Base-by-base conservation (phyloP, 2,797 vertebrate species). In the Eutrigla gurnardus region DNA sequence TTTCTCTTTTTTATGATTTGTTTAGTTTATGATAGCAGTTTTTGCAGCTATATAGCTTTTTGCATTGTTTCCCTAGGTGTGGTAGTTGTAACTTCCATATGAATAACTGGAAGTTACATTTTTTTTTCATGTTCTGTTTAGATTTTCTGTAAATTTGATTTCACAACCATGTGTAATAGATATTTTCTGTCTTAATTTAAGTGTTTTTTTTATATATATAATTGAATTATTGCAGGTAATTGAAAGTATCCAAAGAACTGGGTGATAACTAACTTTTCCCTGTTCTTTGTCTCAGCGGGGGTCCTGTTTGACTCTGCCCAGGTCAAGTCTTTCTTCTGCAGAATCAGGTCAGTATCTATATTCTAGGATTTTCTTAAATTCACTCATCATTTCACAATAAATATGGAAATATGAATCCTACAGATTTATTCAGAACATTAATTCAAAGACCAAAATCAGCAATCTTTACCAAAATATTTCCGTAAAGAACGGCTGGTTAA, bases 321-420 rank as follows among this genome's bases (percentile, higher is more conserved):
- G 37, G 95, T 96, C 86, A 98, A 97, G 79, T 95, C 96, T 62
- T 98, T 98, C 86, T 98, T 97, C 94, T 98, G 97, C 93, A 95
- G 97, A 88, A 96, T 98, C 86, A 95, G 96, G 96, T 96, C 75
- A 93, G 95, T 90, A 5, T 72, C 17, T 73, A 67, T 4, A 61
- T 36, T 72, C 18, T 81, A 35, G 59, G 76, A 60, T 40, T 25
- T 39, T 47, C 2, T 5, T 3, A 6, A 8, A 15, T 4, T 43
- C 6, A 15, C 4, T 17, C 33, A 11, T 8, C 7, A 46, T 65
- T 54, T 25, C 4, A 25, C 36, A 59, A 35, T 61, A 18, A 25
- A 2, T 6, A 1, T 53, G 15, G 57, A 36, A 40, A 40, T 47
- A 5, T n/a, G 4, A 70, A 47, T 61, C 61, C 8, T 5, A 54